phyloP scores from a whole-genome alignment of 2,797 vertebrate species.

The Orestias chungarensis region DNA sequence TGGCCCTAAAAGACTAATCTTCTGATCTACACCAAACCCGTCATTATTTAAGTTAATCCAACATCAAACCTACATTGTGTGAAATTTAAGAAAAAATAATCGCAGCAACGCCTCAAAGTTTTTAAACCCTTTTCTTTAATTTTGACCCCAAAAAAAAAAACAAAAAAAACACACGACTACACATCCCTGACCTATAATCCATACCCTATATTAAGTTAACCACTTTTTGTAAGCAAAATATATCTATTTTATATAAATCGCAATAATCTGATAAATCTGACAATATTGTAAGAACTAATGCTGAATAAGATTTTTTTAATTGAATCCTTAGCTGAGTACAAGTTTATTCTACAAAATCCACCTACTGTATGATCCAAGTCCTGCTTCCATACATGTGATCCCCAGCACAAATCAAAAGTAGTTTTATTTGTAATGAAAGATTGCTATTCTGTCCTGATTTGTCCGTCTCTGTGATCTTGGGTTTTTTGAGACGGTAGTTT shows the following conservation, averaged over 20 bases:
- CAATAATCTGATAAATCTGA: neutral
- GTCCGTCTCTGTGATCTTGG: slow-evolving; percentile 2
- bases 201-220: neutral
- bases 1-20: too few species aligned
- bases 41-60: too few species aligned
- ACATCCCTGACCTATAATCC: neutral
- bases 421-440: slow-evolving; percentile 14
- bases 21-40: too few species aligned
- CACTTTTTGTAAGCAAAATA: neutral
- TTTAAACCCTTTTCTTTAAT: too few species aligned
- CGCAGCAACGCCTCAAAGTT: too few species aligned
- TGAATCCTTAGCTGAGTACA: neutral
- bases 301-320: neutral
- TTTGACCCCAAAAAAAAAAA: neutral
- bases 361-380: slow-evolving; percentile 8
- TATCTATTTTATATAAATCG: neutral
- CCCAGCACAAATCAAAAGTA: neutral
- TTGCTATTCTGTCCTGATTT: slow-evolving; percentile 8
- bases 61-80: too few species aligned
- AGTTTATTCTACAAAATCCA: too few species aligned
- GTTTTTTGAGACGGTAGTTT: neutral
- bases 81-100: too few species aligned
- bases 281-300: neutral
- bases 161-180: neutral
- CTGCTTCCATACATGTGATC: neutral